Percentiles rank a stretch among this genome's conserved stretches.
Evolutionary conservation across 2,113 vertebrate species (phyloP).

Genomic region (Benitochromis conjunctus): DNA sequence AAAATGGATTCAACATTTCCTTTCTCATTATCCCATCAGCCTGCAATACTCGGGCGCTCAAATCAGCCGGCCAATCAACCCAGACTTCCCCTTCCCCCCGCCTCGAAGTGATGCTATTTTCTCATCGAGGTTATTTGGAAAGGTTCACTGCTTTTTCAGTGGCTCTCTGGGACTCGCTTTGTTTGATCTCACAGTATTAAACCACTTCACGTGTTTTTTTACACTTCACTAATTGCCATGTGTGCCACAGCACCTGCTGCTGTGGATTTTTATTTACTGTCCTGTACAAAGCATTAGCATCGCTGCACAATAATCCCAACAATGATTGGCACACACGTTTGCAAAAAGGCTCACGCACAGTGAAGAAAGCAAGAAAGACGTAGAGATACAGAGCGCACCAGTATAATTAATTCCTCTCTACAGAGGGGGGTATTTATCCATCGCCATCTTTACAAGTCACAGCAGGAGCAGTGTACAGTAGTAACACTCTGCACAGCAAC

Average conservation of each 20-base stretch:
- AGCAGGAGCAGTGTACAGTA: background rate
- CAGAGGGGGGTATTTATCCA: background rate
- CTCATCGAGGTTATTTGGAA: background rate
- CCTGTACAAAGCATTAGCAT: background rate
- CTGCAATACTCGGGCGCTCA: background rate
- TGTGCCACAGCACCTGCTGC: constrained; percentile 11
- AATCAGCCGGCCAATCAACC: constrained; percentile 25
- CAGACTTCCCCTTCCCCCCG: background rate
- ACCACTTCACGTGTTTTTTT: background rate
- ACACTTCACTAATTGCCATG: constrained; percentile 13
- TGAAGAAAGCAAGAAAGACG: background rate
- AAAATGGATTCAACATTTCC: constrained; percentile 56
- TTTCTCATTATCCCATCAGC: constrained; percentile 30
- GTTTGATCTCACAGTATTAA: constrained; percentile 24
- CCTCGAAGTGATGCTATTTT: constrained; percentile 9
- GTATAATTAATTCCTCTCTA: background rate
- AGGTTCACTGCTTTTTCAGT: background rate
- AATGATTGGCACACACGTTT: background rate
- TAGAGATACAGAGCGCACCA: background rate
- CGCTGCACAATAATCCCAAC: constrained; percentile 1
- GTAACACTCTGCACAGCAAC: background rate
- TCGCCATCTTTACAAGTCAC: background rate
- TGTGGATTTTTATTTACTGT: background rate
- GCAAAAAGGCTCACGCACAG: background rate
- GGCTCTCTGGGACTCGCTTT: background rate